Conservation (phyloP, 2,888 invertebrate species). For the Leucoma salicis region DNA sequence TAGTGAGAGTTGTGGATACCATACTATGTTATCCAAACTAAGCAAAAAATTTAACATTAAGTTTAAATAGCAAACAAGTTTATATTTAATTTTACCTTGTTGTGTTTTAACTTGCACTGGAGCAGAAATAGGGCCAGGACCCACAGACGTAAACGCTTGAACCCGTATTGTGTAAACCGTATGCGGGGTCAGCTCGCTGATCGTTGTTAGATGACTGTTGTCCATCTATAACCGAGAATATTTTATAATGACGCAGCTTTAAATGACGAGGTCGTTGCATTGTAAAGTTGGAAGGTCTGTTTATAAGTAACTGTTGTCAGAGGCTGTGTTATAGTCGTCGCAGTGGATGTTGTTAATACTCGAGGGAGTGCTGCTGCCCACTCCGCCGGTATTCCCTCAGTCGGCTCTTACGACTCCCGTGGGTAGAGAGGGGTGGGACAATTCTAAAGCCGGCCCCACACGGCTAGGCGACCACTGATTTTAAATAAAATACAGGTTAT, state of each 20-base stretch:
- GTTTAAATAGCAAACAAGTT: not conserved
- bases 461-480: too few species aligned
- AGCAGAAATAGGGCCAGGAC: constrained; percentile 96
- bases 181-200: constrained; percentile 94
- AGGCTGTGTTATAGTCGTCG: not conserved
- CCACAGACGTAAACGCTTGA: constrained; percentile 96
- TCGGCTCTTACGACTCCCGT: too few species aligned
- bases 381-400: too few species aligned
- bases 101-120: constrained; percentile 99
- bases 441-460: too few species aligned
- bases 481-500: too few species aligned
- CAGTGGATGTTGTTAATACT: too few species aligned
- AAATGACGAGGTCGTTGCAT: not conserved
- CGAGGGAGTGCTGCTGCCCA: too few species aligned
- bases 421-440: too few species aligned
- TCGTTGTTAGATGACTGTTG: constrained; percentile 95
- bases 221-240: constrained; percentile 81
- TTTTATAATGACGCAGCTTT: constrained; percentile 2
- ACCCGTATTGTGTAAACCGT: constrained; percentile 97
- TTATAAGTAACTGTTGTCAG: not conserved
- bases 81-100: constrained; percentile 89
- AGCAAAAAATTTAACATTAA: not conserved
- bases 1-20: too few species aligned
- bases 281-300: not conserved
- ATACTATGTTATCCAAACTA: too few species aligned